A percentile compares a stretch with the other conserved stretches of the same genome.
Evolutionary conservation across 2,888 invertebrate species (phyloP).

Genomic region (Thecocarcelia acutangulata): DNA sequence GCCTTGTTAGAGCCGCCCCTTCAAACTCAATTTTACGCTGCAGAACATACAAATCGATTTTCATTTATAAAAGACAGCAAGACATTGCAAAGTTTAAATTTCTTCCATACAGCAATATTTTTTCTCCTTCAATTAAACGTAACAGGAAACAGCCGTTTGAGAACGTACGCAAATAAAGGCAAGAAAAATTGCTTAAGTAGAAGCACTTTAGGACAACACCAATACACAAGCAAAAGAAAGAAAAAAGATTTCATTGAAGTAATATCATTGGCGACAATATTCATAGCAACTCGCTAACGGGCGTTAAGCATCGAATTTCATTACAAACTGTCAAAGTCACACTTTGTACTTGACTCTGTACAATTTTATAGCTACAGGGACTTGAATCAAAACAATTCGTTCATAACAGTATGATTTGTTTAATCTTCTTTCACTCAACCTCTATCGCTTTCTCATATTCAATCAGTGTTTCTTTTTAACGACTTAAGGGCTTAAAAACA

Average conservation of each 20-base stretch:
- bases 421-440: neutral
- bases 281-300: slow-evolving; percentile 52
- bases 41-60: slow-evolving; percentile 46
- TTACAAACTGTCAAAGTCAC: slow-evolving; percentile 71
- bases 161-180: slow-evolving; percentile 44
- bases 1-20: slow-evolving; percentile 36
- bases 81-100: slow-evolving; percentile 34
- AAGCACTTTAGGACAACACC: slow-evolving; percentile 45
- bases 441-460: slow-evolving; percentile 1
- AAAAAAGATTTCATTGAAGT: neutral
- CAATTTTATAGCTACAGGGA: slow-evolving; percentile 48
- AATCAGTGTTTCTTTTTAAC: slow-evolving; percentile 35
- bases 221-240: slow-evolving; percentile 21
- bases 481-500: slow-evolving; percentile 55
- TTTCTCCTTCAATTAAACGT: neutral
- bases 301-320: slow-evolving; percentile 70
- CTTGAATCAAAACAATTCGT: slow-evolving; percentile 47
- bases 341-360: slow-evolving; percentile 52
- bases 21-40: slow-evolving; percentile 33
- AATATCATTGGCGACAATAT: slow-evolving; percentile 58
- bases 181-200: slow-evolving; percentile 35
- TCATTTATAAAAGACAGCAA: slow-evolving; percentile 34
- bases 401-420: slow-evolving; percentile 28
- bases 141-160: slow-evolving; percentile 51
- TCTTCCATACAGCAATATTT: neutral